These are phyloP conservation scores for Labroides dimidiatus DNA, from an alignment of 2,797 vertebrate genomes.

Conservation along the genomic window DNA sequence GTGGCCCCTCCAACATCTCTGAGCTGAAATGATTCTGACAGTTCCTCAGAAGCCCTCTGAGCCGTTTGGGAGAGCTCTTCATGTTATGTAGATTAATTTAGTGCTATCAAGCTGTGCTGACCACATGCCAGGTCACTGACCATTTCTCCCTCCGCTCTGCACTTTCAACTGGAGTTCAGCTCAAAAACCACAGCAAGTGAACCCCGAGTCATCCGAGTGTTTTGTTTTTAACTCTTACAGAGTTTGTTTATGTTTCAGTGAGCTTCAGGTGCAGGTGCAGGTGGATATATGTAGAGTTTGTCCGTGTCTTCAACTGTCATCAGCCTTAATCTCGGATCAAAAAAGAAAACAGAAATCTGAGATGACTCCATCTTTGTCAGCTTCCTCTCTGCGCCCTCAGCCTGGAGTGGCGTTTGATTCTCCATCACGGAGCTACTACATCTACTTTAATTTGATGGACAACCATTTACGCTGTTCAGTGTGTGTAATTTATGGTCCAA, in stretches of 20 bases:
- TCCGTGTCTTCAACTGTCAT: no score
- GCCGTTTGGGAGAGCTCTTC: slow-evolving; percentile 23
- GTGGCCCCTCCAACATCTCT: slow-evolving; percentile 26
- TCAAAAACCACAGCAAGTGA: background rate
- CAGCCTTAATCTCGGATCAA: no score
- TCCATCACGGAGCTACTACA: background rate
- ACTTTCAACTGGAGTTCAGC: background rate
- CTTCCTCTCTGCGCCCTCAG: no score
- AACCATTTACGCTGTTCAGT: background rate
- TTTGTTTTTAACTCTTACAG: background rate
- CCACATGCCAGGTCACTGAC: slow-evolving; percentile 38
- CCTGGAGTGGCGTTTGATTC: no score
- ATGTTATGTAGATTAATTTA: slow-evolving; percentile 50
- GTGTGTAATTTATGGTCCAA: background rate
- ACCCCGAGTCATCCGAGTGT: background rate
- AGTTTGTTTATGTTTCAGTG: background rate
- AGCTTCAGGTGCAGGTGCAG: no score
- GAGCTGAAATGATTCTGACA: slow-evolving; percentile 23
- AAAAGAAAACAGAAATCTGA: no score
- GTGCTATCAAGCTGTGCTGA: slow-evolving; percentile 53
- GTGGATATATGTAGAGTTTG: background rate
- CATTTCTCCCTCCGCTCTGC: slow-evolving; percentile 9
- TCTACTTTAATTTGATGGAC: background rate
- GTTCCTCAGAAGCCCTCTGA: slow-evolving; percentile 34
- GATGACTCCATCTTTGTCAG: no score